These are phyloP conservation scores for Ametastegia equiseti DNA, from an alignment of 2,888 invertebrate genomes.

Conservation along the genomic window DNA sequence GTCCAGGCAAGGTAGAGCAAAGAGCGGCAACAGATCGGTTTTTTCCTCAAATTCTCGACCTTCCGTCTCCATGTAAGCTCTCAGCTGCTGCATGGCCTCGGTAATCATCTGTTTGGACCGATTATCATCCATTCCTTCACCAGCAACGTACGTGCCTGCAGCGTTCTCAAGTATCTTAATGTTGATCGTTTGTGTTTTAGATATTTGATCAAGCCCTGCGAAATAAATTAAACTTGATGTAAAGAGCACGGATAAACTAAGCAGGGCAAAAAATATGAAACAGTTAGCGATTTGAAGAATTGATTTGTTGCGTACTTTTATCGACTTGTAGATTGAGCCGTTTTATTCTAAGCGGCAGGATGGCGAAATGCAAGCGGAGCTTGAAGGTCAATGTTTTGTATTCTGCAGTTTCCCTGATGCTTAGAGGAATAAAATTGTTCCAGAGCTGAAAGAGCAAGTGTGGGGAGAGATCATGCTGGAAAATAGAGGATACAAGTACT, in stretches of 20 bases:
- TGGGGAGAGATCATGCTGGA: not conserved
- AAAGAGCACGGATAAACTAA: not conserved
- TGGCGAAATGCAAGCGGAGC: slow-evolving; percentile 70
- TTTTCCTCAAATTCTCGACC: slow-evolving; percentile 77
- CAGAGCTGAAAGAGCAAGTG: slow-evolving; percentile 65
- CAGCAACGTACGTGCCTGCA: not conserved
- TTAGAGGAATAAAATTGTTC: slow-evolving; percentile 63
- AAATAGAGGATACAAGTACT: not conserved
- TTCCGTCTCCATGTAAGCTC: slow-evolving; percentile 72
- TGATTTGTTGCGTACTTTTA: not conserved
- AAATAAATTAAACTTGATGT: not conserved
- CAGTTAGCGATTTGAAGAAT: not conserved
- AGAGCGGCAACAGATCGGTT: slow-evolving; percentile 78
- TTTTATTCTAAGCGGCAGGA: slow-evolving; percentile 63
- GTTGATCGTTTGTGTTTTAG: not conserved
- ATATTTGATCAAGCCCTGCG: not conserved
- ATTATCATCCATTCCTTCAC: slow-evolving; percentile 3
- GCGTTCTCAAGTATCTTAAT: slow-evolving; percentile 33
- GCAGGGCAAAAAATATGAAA: not conserved
- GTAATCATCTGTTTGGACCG: not conserved
- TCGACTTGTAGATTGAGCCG: slow-evolving; percentile 46
- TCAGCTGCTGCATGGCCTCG: slow-evolving; percentile 69
- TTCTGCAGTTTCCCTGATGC: slow-evolving; percentile 61
- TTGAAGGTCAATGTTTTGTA: slow-evolving; percentile 71
- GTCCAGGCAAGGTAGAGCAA: slow-evolving; percentile 79